Evolutionary conservation across 2,888 invertebrate species (phyloP).

Genomic region (Taphrorychus bicolor): DNA sequence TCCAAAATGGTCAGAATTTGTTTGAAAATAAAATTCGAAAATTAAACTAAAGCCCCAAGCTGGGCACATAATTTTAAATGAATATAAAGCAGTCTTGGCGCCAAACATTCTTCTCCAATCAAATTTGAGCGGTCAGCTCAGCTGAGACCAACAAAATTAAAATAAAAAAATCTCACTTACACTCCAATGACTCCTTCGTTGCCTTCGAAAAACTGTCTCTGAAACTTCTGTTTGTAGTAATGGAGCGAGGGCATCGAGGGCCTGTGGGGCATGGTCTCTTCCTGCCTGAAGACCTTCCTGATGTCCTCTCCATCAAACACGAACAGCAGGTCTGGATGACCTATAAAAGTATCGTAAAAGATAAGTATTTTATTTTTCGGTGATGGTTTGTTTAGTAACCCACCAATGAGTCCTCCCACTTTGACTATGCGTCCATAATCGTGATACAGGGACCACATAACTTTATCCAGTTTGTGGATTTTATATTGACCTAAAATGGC

Average conservation of each 20-base stretch:
- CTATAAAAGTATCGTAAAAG: slow-evolving; percentile 48
- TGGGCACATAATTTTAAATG: too few species aligned
- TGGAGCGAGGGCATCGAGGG: slow-evolving; percentile 77
- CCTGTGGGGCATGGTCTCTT: slow-evolving; percentile 74
- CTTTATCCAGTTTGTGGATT: slow-evolving; percentile 66
- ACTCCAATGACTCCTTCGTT: slow-evolving; percentile 78
- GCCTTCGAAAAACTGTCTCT: slow-evolving; percentile 74
- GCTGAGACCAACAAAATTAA: too few species aligned
- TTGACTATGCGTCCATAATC: slow-evolving; percentile 68
- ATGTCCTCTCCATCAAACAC: slow-evolving; percentile 77
- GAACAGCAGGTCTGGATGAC: slow-evolving; percentile 78
- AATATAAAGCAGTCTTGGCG: too few species aligned
- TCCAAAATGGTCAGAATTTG: too few species aligned
- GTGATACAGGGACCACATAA: slow-evolving; percentile 65
- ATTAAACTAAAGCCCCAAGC: too few species aligned
- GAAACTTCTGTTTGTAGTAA: slow-evolving; percentile 73
- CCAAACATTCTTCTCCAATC: too few species aligned
- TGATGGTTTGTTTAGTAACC: slow-evolving; percentile 5
- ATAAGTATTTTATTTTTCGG: too few species aligned
- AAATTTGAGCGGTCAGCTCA: background rate
- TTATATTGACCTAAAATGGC: slow-evolving; percentile 68
- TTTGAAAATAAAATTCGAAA: too few species aligned
- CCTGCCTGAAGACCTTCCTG: slow-evolving; percentile 72
- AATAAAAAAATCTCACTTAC: too few species aligned
- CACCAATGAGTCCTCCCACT: slow-evolving; percentile 69